phyloP scores from a whole-genome alignment of 2,113 vertebrate genomes.

The Panurus biarmicus region DNA sequence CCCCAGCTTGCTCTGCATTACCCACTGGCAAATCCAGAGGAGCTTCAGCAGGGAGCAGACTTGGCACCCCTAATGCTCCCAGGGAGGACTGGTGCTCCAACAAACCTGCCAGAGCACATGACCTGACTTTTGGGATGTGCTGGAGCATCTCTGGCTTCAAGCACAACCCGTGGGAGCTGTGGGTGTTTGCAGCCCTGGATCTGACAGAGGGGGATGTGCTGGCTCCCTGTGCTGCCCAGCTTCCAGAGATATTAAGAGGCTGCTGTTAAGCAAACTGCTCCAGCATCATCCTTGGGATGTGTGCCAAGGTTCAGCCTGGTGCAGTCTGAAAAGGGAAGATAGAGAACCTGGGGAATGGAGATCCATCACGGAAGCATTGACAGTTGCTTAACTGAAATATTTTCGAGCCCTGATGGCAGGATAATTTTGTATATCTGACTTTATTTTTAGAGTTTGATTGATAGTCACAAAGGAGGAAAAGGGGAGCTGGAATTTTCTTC shows the following conservation, averaged over 20 bases:
- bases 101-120: background rate
- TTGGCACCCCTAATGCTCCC: background rate
- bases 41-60: background rate
- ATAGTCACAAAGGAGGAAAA: background rate
- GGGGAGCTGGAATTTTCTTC: slow-evolving; percentile 13
- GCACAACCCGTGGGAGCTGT: rapidly evolving
- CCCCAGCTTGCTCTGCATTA: background rate
- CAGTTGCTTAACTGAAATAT: slow-evolving; percentile 4
- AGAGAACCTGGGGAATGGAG: slow-evolving; percentile 8
- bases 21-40: background rate
- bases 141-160: background rate
- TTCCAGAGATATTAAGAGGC: background rate
- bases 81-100: background rate
- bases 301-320: slow-evolving; percentile 45
- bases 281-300: background rate
- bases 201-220: background rate
- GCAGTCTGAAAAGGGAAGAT: background rate
- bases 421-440: slow-evolving; percentile 13
- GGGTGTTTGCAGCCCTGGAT: background rate
- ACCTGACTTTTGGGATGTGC: background rate
- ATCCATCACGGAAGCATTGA: background rate
- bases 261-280: slow-evolving; percentile 20
- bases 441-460: slow-evolving; percentile 28
- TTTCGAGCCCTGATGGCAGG: slow-evolving; percentile 14
- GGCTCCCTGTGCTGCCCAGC: background rate